Evolutionary conservation across 2,888 invertebrate species (phyloP).

Genomic region (Lamellibrachia satsuma): DNA sequence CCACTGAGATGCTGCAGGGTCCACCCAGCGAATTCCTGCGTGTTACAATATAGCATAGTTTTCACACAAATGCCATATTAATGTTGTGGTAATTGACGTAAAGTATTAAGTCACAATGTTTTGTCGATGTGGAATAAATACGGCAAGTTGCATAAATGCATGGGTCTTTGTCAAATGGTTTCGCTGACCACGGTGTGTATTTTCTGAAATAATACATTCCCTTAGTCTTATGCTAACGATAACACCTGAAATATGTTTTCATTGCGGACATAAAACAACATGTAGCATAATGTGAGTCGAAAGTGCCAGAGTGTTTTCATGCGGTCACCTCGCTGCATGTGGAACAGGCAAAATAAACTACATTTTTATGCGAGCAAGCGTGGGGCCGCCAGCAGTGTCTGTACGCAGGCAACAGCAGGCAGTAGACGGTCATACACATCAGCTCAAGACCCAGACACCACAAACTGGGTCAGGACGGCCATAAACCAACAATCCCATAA

Average conservation of each 20-base stretch:
- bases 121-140: background rate
- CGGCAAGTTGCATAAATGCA: background rate
- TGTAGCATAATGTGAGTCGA: background rate
- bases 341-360: background rate
- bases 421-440: background rate
- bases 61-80: background rate
- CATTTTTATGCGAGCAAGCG: background rate
- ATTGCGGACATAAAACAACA: background rate
- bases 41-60: background rate
- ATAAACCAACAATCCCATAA: slow-evolving; percentile 13
- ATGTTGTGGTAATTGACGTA: too few species aligned
- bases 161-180: background rate
- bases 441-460: slow-evolving; percentile 12
- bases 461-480: background rate
- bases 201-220: background rate
- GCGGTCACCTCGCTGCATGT: background rate
- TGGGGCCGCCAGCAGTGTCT: too few species aligned
- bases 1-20: background rate
- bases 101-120: background rate
- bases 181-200: background rate
- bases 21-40: background rate
- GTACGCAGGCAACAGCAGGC: background rate
- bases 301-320: background rate
- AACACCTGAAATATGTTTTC: slow-evolving; percentile 11
- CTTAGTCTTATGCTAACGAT: background rate